Evolutionary conservation across 2,113 vertebrate species (phyloP).

Genomic region (Indicator indicator): DNA sequence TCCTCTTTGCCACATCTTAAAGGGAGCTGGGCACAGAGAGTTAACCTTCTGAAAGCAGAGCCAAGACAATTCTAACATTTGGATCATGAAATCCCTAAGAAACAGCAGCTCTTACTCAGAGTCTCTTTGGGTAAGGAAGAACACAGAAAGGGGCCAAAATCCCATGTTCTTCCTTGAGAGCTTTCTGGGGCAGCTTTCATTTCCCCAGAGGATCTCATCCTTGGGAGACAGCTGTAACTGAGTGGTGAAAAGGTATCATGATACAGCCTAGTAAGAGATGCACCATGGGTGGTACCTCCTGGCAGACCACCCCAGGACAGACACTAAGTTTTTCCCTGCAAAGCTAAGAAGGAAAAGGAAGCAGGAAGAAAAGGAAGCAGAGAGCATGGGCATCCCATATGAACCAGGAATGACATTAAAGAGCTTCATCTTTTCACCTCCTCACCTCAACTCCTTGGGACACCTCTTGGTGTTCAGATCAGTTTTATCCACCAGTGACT

Average conservation of each 20-base stretch:
- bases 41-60: not conserved
- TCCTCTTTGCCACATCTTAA: not conserved
- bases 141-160: not conserved
- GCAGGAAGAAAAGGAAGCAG: fast-evolving
- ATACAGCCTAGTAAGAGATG: not conserved
- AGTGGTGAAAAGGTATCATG: not conserved
- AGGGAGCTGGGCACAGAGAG: not conserved
- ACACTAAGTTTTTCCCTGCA: not conserved
- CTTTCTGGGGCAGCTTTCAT: not conserved
- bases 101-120: not conserved
- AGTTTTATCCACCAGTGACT: not conserved
- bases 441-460: not conserved
- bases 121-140: not conserved
- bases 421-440: not conserved
- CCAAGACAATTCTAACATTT: not conserved
- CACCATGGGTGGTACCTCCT: not conserved
- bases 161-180: not conserved
- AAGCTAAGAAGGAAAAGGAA: not conserved
- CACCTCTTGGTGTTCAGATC: not conserved
- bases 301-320: not conserved
- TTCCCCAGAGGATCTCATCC: not conserved
- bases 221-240: not conserved
- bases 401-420: not conserved
- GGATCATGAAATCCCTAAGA: not conserved
- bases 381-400: not conserved